Percentiles rank a stretch among this genome's conserved stretches.
These are phyloP conservation scores for Helicoverpa armigera DNA, from an alignment of 1,140 invertebrate species.

Conservation along the genomic window DNA sequence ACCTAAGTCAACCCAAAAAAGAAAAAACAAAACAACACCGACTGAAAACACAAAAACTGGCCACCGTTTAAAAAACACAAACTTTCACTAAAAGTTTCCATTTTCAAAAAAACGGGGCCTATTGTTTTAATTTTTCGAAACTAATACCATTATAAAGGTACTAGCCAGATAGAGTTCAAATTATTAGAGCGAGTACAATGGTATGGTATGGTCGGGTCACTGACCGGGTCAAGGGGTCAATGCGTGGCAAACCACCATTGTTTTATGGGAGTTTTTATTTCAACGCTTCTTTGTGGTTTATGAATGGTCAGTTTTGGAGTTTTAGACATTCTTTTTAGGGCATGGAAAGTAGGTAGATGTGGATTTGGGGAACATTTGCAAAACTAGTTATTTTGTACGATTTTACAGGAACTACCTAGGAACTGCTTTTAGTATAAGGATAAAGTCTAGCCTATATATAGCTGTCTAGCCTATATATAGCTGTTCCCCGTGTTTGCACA, in stretches of 20 bases:
- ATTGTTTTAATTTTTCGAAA: slow-evolving; percentile 52
- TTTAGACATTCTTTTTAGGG: neutral
- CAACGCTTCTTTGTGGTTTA: slow-evolving; percentile 14
- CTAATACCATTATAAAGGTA: slow-evolving; percentile 15
- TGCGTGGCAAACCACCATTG: slow-evolving; percentile 12
- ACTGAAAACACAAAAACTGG: neutral
- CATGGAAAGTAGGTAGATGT: neutral
- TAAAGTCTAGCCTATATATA: too few relatives aligned
- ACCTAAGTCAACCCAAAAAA: too few relatives aligned
- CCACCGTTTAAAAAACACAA: neutral
- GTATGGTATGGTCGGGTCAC: slow-evolving; percentile 48
- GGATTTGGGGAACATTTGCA: too few relatives aligned
- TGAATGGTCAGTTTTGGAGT: slow-evolving; percentile 23
- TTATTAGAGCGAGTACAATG: slow-evolving; percentile 54
- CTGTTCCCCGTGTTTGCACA: too few relatives aligned
- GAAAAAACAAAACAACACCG: neutral
- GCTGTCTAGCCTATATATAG: too few relatives aligned
- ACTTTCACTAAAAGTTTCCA: slow-evolving; percentile 7
- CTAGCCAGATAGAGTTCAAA: slow-evolving; percentile 55
- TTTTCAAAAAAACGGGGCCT: slow-evolving; percentile 30
- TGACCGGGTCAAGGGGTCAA: slow-evolving; percentile 53
- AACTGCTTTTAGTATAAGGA: too few relatives aligned
- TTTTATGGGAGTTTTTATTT: slow-evolving; percentile 32
- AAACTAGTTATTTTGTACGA: too few relatives aligned
- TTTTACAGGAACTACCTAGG: too few relatives aligned